Evolutionary conservation across 2,888 invertebrate genomes (phyloP).

Genomic region (Limenitis camilla): DNA sequence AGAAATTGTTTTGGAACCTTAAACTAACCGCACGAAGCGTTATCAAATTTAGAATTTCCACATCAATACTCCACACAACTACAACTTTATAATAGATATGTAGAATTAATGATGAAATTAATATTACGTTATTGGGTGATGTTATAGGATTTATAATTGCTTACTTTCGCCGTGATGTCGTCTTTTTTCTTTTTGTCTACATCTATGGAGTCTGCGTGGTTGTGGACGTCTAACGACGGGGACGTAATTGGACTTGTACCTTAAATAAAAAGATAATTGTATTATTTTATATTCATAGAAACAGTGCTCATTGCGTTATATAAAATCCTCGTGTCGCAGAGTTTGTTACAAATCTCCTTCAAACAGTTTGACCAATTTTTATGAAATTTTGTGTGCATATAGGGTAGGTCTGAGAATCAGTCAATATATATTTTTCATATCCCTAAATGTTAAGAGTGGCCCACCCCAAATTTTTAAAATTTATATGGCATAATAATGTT

Average conservation of each 20-base stretch:
- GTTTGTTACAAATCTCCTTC: too few species aligned
- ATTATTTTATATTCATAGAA: constrained; percentile 14
- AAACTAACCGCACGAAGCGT: too few species aligned
- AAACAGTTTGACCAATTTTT: too few species aligned
- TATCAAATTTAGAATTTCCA: constrained; percentile 33
- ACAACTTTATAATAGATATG: constrained; percentile 40
- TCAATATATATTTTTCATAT: too few species aligned
- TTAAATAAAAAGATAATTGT: constrained; percentile 30
- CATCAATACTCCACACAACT: constrained; percentile 53
- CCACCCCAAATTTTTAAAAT: too few species aligned
- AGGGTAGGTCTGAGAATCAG: too few species aligned
- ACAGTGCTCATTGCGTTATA: not conserved
- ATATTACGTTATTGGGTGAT: constrained; percentile 29
- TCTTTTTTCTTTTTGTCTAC: constrained; percentile 80
- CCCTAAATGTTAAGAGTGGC: too few species aligned
- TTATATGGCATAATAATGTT: too few species aligned
- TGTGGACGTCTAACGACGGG: constrained; percentile 78
- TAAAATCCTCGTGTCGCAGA: too few species aligned
- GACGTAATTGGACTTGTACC: constrained; percentile 86
- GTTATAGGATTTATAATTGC: constrained; percentile 25
- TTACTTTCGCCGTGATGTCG: constrained; percentile 72
- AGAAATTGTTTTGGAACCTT: too few species aligned
- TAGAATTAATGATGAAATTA: constrained; percentile 36
- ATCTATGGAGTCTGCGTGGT: constrained; percentile 86
- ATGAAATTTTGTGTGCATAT: too few species aligned